Evolutionary conservation across 2,888 invertebrate species (phyloP).

Genomic region (Troides oblongomaculatus): DNA sequence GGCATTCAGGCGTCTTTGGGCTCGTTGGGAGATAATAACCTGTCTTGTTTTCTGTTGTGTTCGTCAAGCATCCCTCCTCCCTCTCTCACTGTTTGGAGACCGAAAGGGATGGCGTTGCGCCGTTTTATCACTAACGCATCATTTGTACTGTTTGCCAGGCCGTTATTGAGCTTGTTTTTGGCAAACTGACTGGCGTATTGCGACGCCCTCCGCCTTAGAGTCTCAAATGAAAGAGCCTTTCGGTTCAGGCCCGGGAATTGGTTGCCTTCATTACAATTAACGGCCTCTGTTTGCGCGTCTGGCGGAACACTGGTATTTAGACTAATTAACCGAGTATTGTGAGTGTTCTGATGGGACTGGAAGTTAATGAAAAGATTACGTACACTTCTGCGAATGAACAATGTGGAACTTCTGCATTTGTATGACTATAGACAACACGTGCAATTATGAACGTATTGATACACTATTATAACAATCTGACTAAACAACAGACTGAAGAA

Average conservation of each 20-base stretch:
- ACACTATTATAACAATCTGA: neutral
- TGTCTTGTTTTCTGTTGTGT: conserved; percentile 72
- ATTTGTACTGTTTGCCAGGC: conserved; percentile 76
- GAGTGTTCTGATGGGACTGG: conserved; percentile 56
- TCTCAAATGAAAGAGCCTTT: conserved; percentile 69
- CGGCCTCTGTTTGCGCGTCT: conserved; percentile 74
- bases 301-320: conserved; percentile 73
- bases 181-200: conserved; percentile 67
- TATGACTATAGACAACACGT: neutral
- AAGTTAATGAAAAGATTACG: conserved; percentile 59
- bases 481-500: neutral
- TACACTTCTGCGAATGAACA: conserved; percentile 34
- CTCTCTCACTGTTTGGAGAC: conserved; percentile 41
- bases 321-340: conserved; percentile 74
- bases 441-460: neutral
- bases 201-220: conserved; percentile 62
- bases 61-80: conserved; percentile 59
- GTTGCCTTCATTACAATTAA: conserved; percentile 73
- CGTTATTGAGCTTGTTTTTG: conserved; percentile 77
- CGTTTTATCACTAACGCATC: conserved; percentile 75
- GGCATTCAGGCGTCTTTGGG: conserved; percentile 67
- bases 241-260: conserved; percentile 64
- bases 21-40: conserved; percentile 73
- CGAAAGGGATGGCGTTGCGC: conserved; percentile 54
- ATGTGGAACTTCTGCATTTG: neutral